A percentile compares a stretch with the other conserved stretches of the same genome.
These are phyloP conservation scores for Steinernema feltiae DNA, from an alignment of 1,140 invertebrate species.

Conservation along the genomic window DNA sequence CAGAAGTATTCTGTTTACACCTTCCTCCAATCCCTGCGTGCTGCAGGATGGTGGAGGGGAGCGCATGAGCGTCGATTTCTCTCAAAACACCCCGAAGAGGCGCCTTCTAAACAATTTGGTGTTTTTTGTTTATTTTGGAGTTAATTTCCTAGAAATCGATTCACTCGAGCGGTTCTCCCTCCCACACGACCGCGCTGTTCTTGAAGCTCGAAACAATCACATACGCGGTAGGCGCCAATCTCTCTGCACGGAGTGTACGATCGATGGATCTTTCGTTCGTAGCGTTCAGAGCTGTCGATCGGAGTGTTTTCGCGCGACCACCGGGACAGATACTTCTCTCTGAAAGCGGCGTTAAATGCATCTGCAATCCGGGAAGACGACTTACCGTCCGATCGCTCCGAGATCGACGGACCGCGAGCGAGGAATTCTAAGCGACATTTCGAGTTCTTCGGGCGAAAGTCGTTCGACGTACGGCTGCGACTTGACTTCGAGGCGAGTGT, in stretches of 20 bases:
- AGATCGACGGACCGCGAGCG: slow-evolving; percentile 34
- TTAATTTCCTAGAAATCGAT: no score
- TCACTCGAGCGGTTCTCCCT: no score
- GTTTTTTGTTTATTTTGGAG: no score
- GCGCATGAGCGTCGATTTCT: no score
- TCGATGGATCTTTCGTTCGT: slow-evolving; percentile 26
- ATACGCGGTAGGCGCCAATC: slow-evolving; percentile 23
- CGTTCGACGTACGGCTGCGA: background rate
- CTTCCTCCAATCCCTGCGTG: no score
- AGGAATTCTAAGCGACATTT: background rate
- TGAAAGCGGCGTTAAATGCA: slow-evolving; percentile 13
- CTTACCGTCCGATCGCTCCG: slow-evolving; percentile 80
- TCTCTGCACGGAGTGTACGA: slow-evolving; percentile 37
- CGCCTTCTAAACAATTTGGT: no score
- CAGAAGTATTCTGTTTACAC: no score
- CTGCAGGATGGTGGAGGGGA: no score
- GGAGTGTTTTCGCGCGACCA: slow-evolving; percentile 41
- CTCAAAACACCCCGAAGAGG: no score
- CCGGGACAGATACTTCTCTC: slow-evolving; percentile 39
- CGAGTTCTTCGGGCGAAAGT: background rate
- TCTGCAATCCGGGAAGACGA: background rate
- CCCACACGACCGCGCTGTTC: no score
- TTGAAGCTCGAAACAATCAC: background rate
- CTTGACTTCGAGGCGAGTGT: background rate
- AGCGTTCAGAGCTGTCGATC: slow-evolving; percentile 24